These are phyloP conservation scores for Drosophila sturtevanti DNA, from an alignment of 1,140 invertebrate species.

Conservation along the genomic window DNA sequence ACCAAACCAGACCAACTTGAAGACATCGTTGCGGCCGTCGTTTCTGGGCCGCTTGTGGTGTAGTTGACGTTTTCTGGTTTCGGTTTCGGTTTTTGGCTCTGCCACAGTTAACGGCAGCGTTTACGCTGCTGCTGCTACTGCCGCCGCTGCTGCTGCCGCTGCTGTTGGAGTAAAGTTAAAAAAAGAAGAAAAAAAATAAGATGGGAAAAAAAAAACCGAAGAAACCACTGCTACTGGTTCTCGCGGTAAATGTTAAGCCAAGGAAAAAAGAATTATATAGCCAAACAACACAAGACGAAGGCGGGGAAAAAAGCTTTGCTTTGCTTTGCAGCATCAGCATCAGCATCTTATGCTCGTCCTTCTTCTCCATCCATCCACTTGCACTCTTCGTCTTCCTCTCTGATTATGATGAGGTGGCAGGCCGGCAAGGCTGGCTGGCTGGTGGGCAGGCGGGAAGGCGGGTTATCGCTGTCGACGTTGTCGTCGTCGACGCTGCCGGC, in stretches of 20 bases:
- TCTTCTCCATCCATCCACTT: not conserved
- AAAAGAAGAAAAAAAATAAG: not conserved
- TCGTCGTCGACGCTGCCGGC: constrained; percentile 43
- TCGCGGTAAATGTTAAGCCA: constrained; percentile 82
- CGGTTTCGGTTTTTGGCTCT: constrained; percentile 62
- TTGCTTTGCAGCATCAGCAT: constrained; percentile 25
- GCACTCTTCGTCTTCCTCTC: constrained; percentile 34
- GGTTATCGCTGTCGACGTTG: constrained; percentile 32
- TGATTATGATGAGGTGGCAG: constrained; percentile 75
- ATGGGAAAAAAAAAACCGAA: constrained; percentile 26
- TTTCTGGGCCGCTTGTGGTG: constrained; percentile 73
- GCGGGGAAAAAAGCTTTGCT: constrained; percentile 20
- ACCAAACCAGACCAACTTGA: constrained; percentile 54
- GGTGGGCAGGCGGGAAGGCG: constrained; percentile 1
- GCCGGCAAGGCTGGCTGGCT: constrained; percentile 15
- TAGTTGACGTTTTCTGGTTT: constrained; percentile 80
- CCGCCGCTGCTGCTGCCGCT: constrained; percentile 23
- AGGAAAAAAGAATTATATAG: constrained; percentile 69
- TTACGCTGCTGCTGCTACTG: constrained; percentile 12
- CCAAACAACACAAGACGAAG: constrained; percentile 34
- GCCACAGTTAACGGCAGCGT: constrained; percentile 15
- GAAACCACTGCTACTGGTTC: constrained; percentile 83
- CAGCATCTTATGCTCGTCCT: constrained; percentile 16
- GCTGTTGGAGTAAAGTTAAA: constrained; percentile 19
- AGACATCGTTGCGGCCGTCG: constrained; percentile 72